Percentiles rank a stretch among this genome's conserved stretches.
phyloP scores from a whole-genome alignment of 1,140 invertebrate genomes.

The Trichomalopsis sarcophagae region DNA sequence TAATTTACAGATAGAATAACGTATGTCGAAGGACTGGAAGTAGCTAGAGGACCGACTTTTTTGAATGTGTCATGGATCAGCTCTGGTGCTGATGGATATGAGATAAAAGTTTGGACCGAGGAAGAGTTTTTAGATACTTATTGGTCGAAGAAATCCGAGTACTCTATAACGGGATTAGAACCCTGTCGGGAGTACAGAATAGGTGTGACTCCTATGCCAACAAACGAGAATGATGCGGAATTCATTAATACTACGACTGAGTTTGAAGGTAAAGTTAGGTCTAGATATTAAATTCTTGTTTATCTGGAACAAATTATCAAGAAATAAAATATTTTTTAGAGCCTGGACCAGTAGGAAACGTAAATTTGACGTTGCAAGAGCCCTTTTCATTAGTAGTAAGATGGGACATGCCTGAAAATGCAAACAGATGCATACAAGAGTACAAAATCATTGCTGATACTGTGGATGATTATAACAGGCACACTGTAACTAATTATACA shows the following conservation, averaged over 20 bases:
- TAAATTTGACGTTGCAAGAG: conserved; percentile 36
- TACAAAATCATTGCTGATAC: conserved; percentile 58
- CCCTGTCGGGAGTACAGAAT: conserved; percentile 56
- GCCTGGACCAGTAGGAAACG: conserved; percentile 51
- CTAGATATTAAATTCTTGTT: background rate
- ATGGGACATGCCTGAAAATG: conserved; percentile 60
- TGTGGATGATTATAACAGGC: background rate
- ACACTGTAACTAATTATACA: conserved; percentile 24
- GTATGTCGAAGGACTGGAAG: conserved; percentile 11
- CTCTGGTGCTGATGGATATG: conserved; percentile 14
- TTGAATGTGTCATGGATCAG: conserved; percentile 54
- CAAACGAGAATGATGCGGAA: background rate
- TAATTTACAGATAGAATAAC: background rate
- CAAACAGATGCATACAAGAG: conserved; percentile 56
- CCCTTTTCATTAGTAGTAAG: conserved; percentile 53
- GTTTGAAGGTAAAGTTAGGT: background rate
- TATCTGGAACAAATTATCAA: background rate
- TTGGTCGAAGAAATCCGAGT: background rate
- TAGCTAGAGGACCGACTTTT: conserved; percentile 15
- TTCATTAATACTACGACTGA: conserved; percentile 12
- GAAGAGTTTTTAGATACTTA: background rate
- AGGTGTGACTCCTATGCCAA: conserved; percentile 43
- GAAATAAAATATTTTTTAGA: conserved; percentile 46
- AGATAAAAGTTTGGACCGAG: background rate
- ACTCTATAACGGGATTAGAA: conserved; percentile 49